phyloP scores from a whole-genome alignment of 1,140 invertebrate species.

The Neodiprion lecontei region DNA sequence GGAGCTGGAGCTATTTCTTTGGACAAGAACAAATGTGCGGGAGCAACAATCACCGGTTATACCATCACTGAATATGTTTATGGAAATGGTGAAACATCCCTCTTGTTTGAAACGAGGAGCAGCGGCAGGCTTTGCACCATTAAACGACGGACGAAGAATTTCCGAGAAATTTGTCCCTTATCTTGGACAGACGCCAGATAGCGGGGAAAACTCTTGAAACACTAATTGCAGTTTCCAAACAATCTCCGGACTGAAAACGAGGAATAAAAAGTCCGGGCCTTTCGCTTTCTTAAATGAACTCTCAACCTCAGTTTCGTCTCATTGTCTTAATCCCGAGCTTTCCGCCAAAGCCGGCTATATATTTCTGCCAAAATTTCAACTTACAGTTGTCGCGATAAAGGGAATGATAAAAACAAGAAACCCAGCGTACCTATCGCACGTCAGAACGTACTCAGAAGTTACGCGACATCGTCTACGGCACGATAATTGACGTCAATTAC shows the following conservation, averaged over 20 bases:
- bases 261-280: neutral
- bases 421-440: no score
- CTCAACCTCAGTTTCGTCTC: neutral
- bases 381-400: neutral
- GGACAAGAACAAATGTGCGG: no score
- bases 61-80: no score
- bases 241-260: neutral
- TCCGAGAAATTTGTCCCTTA: conserved; percentile 5
- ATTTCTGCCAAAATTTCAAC: neutral
- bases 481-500: no score
- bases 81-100: neutral
- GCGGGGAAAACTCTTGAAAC: neutral
- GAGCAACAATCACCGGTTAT: no score
- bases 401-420: neutral
- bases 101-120: neutral
- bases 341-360: no score
- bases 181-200: conserved; percentile 7
- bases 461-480: no score
- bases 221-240: conserved; percentile 3
- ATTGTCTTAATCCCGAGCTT: neutral
- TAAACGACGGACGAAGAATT: neutral
- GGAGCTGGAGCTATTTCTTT: no score
- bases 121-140: neutral
- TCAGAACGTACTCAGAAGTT: no score
- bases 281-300: neutral